Conservation (phyloP, 2,888 invertebrate species). For the Cephus rjabovi region DNA sequence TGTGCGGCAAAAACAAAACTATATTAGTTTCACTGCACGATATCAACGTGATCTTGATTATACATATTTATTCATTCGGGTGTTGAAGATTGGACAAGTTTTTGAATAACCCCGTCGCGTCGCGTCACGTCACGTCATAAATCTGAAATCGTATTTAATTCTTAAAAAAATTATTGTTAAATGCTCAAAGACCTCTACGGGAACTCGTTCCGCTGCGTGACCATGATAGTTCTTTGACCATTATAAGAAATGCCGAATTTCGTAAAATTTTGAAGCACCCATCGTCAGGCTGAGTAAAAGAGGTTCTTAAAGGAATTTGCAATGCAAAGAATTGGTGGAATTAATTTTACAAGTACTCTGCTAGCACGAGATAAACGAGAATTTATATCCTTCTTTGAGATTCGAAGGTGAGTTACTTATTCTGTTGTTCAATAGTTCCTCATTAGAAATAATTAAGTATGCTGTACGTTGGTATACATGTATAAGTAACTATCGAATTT, state of each 20-base stretch:
- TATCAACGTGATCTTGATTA: neutral
- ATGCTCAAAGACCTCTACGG: neutral
- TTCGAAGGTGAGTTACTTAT: too few relatives aligned
- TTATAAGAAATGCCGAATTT: neutral
- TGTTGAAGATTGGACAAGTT: neutral
- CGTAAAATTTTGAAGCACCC: neutral
- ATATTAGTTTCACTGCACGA: neutral
- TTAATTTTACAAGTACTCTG: neutral
- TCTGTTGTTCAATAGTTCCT: too few relatives aligned
- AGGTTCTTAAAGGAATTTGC: neutral
- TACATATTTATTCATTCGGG: neutral
- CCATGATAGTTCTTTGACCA: neutral
- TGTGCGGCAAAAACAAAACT: neutral
- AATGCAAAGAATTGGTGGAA: neutral
- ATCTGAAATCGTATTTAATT: neutral
- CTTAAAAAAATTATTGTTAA: neutral
- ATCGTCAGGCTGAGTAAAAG: neutral
- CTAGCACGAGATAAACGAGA: too few relatives aligned
- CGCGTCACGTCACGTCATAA: neutral
- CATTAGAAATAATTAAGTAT: neutral
- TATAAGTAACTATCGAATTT: neutral
- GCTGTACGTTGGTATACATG: neutral
- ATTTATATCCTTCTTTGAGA: too few relatives aligned
- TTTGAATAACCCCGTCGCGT: neutral
- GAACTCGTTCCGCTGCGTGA: neutral